phyloP scores from a whole-genome alignment of 2,113 vertebrate species.

The Lepisosteus oculatus region DNA sequence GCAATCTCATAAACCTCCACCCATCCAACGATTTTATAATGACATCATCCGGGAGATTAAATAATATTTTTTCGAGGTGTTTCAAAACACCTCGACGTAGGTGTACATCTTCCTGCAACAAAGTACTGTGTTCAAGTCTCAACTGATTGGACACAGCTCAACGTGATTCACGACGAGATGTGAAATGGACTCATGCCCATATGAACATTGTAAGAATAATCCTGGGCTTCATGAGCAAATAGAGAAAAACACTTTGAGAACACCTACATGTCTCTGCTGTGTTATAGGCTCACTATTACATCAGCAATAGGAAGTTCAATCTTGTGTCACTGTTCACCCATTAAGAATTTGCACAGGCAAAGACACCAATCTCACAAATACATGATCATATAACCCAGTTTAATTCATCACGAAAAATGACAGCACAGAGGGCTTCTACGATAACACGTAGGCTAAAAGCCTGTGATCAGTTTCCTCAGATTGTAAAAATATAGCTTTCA shows the following conservation, averaged over 20 bases:
- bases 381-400: not conserved
- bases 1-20: too few species aligned
- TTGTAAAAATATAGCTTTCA: too few species aligned
- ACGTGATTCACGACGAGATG: too few species aligned
- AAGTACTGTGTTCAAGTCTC: not conserved
- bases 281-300: not conserved
- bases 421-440: not conserved
- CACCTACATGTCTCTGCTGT: not conserved
- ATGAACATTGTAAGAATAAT: not conserved
- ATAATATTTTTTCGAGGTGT: too few species aligned
- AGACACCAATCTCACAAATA: not conserved
- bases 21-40: too few species aligned
- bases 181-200: too few species aligned
- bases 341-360: not conserved
- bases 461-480: not conserved
- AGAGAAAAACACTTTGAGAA: not conserved
- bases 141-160: not conserved
- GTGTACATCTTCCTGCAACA: too few species aligned
- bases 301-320: not conserved
- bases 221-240: not conserved
- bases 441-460: not conserved
- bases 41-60: too few species aligned
- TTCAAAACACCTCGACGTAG: too few species aligned
- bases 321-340: not conserved
- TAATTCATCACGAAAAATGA: constrained; percentile 1